Percentiles rank a stretch among this genome's conserved stretches.
Evolutionary conservation across 1,140 invertebrate species (phyloP).

Genomic region (Drosophila santomea): DNA sequence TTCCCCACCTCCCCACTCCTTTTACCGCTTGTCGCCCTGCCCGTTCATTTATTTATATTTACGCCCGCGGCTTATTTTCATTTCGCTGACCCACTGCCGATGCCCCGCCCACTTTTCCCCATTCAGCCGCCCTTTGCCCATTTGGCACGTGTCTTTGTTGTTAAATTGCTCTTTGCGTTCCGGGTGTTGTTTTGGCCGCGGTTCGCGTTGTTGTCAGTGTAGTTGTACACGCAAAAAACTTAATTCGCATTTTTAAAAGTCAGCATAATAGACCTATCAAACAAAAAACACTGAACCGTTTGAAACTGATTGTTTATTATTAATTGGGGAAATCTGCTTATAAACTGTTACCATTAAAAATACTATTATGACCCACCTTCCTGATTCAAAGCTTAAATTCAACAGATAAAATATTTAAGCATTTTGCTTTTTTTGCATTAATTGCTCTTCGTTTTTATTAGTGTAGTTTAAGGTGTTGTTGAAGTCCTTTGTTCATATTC

Average conservation of each 20-base stretch:
- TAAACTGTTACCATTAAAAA: no score
- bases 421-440: no score
- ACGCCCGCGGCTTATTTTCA: constrained; percentile 77
- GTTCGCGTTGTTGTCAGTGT: constrained; percentile 10
- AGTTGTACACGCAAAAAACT: constrained; percentile 9
- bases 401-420: not conserved
- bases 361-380: no score
- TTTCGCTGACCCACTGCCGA: constrained; percentile 68
- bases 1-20: not conserved
- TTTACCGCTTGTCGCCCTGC: constrained; percentile 24
- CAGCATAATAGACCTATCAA: no score
- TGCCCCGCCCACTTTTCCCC: constrained; percentile 10
- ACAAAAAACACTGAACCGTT: no score
- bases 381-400: no score
- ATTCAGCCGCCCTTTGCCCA: constrained; percentile 23
- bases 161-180: constrained; percentile 70
- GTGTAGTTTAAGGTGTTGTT: constrained; percentile 22
- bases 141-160: constrained; percentile 71
- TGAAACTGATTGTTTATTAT: no score
- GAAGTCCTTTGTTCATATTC: constrained; percentile 26
- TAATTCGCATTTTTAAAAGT: not conserved
- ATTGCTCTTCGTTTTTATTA: constrained; percentile 1
- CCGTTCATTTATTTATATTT: constrained; percentile 79
- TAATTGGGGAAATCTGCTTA: no score
- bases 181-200: constrained; percentile 1